Base-by-base conservation (phyloP, 2,888 invertebrate genomes). In the Ormyrus nitidulus region DNA sequence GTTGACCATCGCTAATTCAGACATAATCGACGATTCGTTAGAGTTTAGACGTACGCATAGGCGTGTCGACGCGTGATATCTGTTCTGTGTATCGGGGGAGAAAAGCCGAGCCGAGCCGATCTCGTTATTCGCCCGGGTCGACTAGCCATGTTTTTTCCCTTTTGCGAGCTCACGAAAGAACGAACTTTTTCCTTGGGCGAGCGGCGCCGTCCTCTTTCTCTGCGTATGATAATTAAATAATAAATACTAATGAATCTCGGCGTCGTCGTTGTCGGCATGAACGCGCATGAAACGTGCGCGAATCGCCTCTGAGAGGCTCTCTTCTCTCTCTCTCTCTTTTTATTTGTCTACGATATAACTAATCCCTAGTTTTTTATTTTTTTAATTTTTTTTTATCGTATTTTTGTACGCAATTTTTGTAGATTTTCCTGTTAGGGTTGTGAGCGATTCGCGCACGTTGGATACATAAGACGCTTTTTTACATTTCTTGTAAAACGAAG, bases 131-230 rank as follows among this genome's bases (percentile, higher is more conserved):
- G 70, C 48, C 34, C 34, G 34, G 34, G 34, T 34, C 34, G 34
- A 34, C 34, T 34, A 34, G 34, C 34, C 34, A 34, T 34, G 34
- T 34, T 34, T 34, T 34, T 34, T 34, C 34, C 34, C 34, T 34
- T 34, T 34, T 34, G 34, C 34, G 34, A 62, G 34, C 8, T 59
- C 71, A 54, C 46, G 71, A 54, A 68, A 49, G 59, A 66, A 71
- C 54, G 56, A 68, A 68, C 48, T 70, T 34, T 34, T 73, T 70
- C 54, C 73, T 71, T 58, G 75, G 72, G 68, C 72, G 78, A 81
- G 68, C 68, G 77, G 78, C 78, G 77, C 81, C 77, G 81, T 78
- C 77, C 81, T 78, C 71, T 72, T 66, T 71, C 58, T 77, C 73
- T 80, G 66, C 59, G 71, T 76, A 61, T 71, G 11, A 54, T 19